Percentiles rank a stretch among this genome's conserved stretches.
These are phyloP conservation scores for Caenorhabditis macrosperma DNA, from an alignment of 2,888 invertebrate species.

Conservation along the genomic window DNA sequence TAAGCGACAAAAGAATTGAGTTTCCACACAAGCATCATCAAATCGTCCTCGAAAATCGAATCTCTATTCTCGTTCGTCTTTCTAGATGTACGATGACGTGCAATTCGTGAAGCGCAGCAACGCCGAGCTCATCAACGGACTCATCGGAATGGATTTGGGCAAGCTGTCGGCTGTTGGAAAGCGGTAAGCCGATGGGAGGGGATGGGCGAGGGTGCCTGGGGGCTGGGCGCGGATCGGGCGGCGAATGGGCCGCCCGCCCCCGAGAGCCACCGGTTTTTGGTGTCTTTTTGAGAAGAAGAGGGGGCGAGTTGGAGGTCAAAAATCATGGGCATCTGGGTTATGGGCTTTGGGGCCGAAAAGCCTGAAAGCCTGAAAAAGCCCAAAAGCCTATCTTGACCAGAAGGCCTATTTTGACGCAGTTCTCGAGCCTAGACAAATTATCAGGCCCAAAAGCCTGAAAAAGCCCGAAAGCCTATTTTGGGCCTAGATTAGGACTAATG, in stretches of 20 bases:
- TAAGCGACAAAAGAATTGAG: too few relatives aligned
- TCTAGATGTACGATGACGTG: conserved; percentile 61
- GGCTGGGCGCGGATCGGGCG: background rate
- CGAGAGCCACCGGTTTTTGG: conserved; percentile 1
- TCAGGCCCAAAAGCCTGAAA: background rate
- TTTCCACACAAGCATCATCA: too few relatives aligned
- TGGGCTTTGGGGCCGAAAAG: background rate
- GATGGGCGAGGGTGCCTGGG: too few relatives aligned
- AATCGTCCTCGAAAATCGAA: too few relatives aligned
- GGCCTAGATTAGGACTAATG: too few relatives aligned
- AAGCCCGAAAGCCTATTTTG: too few relatives aligned
- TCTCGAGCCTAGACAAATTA: background rate
- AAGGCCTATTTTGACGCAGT: too few relatives aligned
- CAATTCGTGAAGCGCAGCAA: conserved; percentile 73
- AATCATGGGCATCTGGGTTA: background rate
- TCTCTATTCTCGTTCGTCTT: too few relatives aligned
- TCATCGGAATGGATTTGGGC: conserved; percentile 79
- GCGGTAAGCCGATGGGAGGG: conserved; percentile 53
- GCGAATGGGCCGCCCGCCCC: background rate
- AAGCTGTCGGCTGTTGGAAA: conserved; percentile 77
- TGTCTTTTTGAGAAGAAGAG: background rate
- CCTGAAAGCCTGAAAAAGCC: background rate
- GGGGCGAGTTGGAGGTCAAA: background rate
- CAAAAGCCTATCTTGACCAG: background rate
- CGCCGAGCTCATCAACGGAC: conserved; percentile 79